A percentile compares a stretch with the other conserved stretches of the same genome.
These are phyloP conservation scores for Philereme transversata DNA, from an alignment of 2,888 invertebrate species.

Conservation along the genomic window DNA sequence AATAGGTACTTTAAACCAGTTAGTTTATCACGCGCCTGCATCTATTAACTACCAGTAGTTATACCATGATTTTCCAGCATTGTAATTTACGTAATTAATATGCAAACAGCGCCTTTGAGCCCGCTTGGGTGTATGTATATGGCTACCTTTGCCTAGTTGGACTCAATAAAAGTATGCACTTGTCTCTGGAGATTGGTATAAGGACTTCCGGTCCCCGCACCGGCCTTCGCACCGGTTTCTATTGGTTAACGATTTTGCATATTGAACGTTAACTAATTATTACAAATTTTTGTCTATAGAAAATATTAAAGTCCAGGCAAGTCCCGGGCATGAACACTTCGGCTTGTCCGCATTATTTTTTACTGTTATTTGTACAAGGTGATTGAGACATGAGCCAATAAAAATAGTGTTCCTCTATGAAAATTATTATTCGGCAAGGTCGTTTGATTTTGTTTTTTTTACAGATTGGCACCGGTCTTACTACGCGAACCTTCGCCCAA, in stretches of 20 bases:
- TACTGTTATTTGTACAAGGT: no score
- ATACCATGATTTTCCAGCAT: slow-evolving; percentile 12
- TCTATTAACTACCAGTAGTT: slow-evolving; percentile 14
- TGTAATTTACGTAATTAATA: slow-evolving; percentile 32
- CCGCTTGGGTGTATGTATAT: slow-evolving; percentile 30
- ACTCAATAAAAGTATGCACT: slow-evolving; percentile 32
- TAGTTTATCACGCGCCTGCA: slow-evolving; percentile 32
- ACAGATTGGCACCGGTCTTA: slow-evolving; percentile 79
- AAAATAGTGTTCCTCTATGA: no score
- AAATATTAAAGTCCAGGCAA: no score
- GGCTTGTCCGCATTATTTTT: no score
- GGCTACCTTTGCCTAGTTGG: slow-evolving; percentile 25
- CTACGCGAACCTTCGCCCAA: slow-evolving; percentile 83
- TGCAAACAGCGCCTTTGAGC: slow-evolving; percentile 34
- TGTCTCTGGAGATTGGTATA: slow-evolving; percentile 59
- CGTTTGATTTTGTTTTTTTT: slow-evolving; percentile 35
- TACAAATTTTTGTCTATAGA: no score
- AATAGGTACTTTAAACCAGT: slow-evolving; percentile 27
- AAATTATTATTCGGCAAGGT: no score
- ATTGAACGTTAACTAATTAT: neutral
- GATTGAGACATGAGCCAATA: no score
- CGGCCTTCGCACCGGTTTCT: slow-evolving; percentile 26
- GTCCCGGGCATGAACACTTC: no score
- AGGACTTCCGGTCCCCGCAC: slow-evolving; percentile 49
- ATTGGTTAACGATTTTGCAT: slow-evolving; percentile 11